These are phyloP conservation scores for Drosophila ohnishii DNA, from an alignment of 1,140 invertebrate genomes.

Conservation along the genomic window DNA sequence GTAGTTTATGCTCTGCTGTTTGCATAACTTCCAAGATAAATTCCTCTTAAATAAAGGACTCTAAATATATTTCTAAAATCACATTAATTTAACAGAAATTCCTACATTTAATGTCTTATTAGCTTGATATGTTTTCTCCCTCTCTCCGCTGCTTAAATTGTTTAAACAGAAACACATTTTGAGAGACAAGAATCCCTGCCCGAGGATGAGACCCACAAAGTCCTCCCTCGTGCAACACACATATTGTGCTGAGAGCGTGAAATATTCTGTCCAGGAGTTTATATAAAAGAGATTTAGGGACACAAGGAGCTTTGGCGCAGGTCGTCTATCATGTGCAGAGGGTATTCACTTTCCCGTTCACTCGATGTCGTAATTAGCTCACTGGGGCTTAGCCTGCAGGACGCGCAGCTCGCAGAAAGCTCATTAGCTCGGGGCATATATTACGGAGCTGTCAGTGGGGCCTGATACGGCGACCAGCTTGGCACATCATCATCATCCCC, in stretches of 20 bases:
- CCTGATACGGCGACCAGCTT: conserved; percentile 20
- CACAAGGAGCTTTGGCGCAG: conserved; percentile 21
- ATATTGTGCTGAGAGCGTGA: conserved; percentile 10
- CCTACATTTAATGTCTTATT: neutral
- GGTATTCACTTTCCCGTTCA: conserved; percentile 21
- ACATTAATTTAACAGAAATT: neutral
- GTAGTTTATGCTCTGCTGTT: neutral
- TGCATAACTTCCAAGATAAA: too few relatives aligned
- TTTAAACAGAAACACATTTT: conserved; percentile 7
- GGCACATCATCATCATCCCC: conserved; percentile 28
- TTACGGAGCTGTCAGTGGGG: conserved; percentile 58
- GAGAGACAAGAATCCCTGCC: neutral
- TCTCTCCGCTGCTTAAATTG: neutral
- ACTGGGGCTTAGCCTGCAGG: conserved; percentile 37
- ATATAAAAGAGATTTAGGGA: conserved; percentile 43
- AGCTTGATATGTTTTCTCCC: neutral
- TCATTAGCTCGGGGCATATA: conserved; percentile 65
- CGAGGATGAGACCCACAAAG: neutral
- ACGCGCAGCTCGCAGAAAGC: conserved; percentile 59
- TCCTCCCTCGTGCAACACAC: neutral
- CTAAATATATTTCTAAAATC: too few relatives aligned
- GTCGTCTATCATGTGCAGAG: conserved; percentile 41
- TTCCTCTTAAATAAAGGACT: neutral
- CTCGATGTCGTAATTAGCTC: conserved; percentile 55
- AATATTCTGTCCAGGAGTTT: conserved; percentile 29